phyloP scores from a whole-genome alignment of 2,888 invertebrate species.

The Cephalotes varians region DNA sequence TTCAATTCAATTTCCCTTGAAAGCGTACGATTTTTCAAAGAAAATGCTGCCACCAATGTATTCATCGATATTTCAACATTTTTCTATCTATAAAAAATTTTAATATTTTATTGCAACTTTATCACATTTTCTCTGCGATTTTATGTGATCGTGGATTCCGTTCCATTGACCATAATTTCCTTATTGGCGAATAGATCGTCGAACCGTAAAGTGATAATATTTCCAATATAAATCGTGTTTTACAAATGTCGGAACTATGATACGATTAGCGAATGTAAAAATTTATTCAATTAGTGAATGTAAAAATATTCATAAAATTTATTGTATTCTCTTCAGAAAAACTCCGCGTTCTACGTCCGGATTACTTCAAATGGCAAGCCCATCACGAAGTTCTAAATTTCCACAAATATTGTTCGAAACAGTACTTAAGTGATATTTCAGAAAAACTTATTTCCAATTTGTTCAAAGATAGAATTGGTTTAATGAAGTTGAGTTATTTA shows the following conservation, averaged over 20 bases:
- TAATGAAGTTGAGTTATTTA: conserved; percentile 33
- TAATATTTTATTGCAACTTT: conserved; percentile 17
- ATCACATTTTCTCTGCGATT: not conserved
- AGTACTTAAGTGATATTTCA: conserved; percentile 16
- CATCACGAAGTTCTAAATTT: conserved; percentile 13
- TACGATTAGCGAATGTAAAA: not conserved
- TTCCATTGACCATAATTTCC: not conserved
- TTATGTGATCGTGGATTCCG: conserved; percentile 10
- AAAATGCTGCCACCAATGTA: not conserved
- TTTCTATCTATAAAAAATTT: conserved; percentile 10
- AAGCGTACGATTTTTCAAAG: conserved; percentile 13
- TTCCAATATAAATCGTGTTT: not conserved
- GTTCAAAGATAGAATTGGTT: conserved; percentile 19
- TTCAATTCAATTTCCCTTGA: conserved; percentile 44
- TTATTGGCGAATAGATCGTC: not conserved
- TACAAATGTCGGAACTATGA: not conserved
- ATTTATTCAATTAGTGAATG: no score
- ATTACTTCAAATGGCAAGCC: not conserved
- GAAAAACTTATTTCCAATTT: conserved; percentile 30
- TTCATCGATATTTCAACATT: conserved; percentile 29
- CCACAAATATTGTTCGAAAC: conserved; percentile 5
- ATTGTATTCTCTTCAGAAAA: not conserved
- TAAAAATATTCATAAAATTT: not conserved
- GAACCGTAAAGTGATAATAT: not conserved
- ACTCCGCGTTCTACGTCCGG: not conserved